These are phyloP conservation scores for Acrobasis consociella DNA, from an alignment of 2,888 invertebrate species.

Conservation along the genomic window DNA sequence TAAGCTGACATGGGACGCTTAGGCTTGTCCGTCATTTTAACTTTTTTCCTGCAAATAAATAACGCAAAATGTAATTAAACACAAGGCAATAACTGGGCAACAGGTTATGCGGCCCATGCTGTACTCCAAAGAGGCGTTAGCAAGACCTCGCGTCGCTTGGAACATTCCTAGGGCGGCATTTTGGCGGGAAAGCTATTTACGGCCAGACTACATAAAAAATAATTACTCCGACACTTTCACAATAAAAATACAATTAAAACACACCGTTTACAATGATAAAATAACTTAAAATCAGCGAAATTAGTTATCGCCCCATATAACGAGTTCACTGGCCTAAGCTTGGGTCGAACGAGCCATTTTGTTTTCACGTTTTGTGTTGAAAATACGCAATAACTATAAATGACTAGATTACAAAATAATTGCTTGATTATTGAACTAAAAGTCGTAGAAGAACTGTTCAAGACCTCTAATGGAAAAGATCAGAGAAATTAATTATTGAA, in stretches of 20 bases:
- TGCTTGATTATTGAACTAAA: slow-evolving; percentile 66
- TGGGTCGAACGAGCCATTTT: slow-evolving; percentile 82
- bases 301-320: slow-evolving; percentile 73
- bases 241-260: slow-evolving; percentile 36
- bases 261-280: slow-evolving; percentile 35
- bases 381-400: slow-evolving; percentile 78
- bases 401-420: slow-evolving; percentile 75
- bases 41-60: slow-evolving; percentile 74
- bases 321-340: slow-evolving; percentile 81
- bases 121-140: slow-evolving; percentile 41
- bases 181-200: slow-evolving; percentile 79
- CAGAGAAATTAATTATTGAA: slow-evolving; percentile 80
- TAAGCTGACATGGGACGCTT: slow-evolving; percentile 97
- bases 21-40: slow-evolving; percentile 94
- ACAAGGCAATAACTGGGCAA: slow-evolving; percentile 45
- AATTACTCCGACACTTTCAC: slow-evolving; percentile 30
- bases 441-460: slow-evolving; percentile 78
- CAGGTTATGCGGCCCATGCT: slow-evolving; percentile 60
- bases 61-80: slow-evolving; percentile 39
- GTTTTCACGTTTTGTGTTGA: slow-evolving; percentile 80
- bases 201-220: slow-evolving; percentile 35
- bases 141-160: slow-evolving; percentile 52
- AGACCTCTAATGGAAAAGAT: slow-evolving; percentile 73
- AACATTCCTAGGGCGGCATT: slow-evolving; percentile 69
- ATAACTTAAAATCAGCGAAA: slow-evolving; percentile 47